Evolutionary conservation across 1,140 invertebrate species (phyloP).

Genomic region (Calephelis virginiensis): DNA sequence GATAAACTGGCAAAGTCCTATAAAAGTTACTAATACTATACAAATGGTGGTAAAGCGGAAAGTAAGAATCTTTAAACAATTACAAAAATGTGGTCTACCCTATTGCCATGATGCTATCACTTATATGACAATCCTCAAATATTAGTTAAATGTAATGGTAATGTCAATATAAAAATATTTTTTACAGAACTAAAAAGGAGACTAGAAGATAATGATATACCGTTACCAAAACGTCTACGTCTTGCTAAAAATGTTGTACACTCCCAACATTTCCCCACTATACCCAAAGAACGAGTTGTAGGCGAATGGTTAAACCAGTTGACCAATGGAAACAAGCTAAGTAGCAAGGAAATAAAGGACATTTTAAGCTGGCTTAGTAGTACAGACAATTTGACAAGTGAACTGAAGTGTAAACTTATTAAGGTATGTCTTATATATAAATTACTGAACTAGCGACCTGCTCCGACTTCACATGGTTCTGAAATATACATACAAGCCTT

Average conservation of each 20-base stretch:
- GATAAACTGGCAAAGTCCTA: no score
- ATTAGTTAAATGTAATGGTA: background rate
- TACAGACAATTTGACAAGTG: constrained; percentile 53
- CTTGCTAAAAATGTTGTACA: constrained; percentile 60
- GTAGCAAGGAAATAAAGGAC: constrained; percentile 47
- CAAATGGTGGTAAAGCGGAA: no score
- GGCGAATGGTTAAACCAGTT: constrained; percentile 55
- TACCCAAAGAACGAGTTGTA: constrained; percentile 61
- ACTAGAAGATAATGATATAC: constrained; percentile 47
- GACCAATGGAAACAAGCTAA: constrained; percentile 41
- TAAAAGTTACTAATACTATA: no score
- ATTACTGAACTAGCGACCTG: no score
- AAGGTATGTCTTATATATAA: constrained; percentile 40
- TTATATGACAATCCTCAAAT: background rate
- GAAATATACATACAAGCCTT: no score
- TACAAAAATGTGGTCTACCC: no score
- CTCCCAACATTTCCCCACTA: constrained; percentile 58
- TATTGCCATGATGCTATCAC: no score
- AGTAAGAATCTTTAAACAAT: no score
- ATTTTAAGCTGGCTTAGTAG: constrained; percentile 52
- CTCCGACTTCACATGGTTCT: no score
- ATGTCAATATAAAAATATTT: background rate
- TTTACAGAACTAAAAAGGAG: constrained; percentile 63
- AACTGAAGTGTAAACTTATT: constrained; percentile 58
- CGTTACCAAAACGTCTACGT: constrained; percentile 55